Evolutionary conservation across 2,113 vertebrate genomes (phyloP).

Genomic region (Balaenoptera acutorostrata): DNA sequence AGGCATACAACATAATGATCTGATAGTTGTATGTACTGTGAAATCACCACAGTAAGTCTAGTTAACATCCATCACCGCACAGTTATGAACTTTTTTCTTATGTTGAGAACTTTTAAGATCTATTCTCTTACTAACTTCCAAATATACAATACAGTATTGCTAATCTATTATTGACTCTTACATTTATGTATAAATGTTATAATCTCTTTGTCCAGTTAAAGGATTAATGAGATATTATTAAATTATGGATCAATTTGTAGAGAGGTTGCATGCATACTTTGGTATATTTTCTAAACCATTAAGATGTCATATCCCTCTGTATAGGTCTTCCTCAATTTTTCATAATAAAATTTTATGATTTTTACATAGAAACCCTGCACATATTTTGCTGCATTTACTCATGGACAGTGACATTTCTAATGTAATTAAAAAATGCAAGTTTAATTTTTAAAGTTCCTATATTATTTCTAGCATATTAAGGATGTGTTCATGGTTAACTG

Average conservation of each 20-base stretch:
- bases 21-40: neutral
- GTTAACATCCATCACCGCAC: neutral
- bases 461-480: neutral
- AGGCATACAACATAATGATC: neutral
- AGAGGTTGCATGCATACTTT: neutral
- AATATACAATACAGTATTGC: neutral
- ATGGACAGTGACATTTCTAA: neutral
- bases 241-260: neutral
- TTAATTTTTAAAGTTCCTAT: neutral
- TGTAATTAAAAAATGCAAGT: neutral
- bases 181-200: neutral
- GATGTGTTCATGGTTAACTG: neutral
- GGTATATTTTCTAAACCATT: neutral
- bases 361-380: neutral
- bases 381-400: neutral
- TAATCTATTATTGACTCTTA: neutral
- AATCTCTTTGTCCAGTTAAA: neutral
- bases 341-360: neutral
- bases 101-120: neutral
- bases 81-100: neutral
- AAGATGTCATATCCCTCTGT: neutral
- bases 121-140: neutral
- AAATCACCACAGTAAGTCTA: neutral
- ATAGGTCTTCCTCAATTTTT: neutral
- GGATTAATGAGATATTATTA: neutral